Conservation (phyloP, 2,797 vertebrate species). For the Xyrichtys novacula region DNA sequence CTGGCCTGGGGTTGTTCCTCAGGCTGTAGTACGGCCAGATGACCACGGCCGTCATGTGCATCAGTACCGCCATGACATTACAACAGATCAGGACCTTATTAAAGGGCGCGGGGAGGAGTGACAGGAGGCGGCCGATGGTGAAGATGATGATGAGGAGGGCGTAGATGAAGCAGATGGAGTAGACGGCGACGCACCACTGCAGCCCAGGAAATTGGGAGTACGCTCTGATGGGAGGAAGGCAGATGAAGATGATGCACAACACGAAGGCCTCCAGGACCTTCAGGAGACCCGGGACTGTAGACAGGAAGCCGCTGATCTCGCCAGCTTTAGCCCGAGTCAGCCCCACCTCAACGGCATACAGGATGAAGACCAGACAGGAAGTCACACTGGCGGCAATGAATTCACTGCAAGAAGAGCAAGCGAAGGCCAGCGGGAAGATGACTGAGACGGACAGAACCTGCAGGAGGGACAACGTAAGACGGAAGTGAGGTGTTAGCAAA, state of each 20-base stretch:
- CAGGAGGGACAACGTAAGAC: conserved; percentile 6
- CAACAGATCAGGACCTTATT: conserved; percentile 84
- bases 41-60: conserved; percentile 88
- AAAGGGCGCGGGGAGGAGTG: conserved; percentile 79
- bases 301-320: conserved; percentile 89
- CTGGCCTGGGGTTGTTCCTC: neutral
- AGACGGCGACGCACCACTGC: conserved; percentile 89
- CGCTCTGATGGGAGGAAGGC: conserved; percentile 28
- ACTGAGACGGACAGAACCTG: conserved; percentile 87
- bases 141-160: conserved; percentile 86
- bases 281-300: conserved; percentile 88
- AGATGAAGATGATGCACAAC: conserved; percentile 90
- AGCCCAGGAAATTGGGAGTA: neutral
- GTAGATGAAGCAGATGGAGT: conserved; percentile 88
- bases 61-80: conserved; percentile 85
- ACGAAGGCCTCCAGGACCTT: conserved; percentile 91
- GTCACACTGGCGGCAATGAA: conserved; percentile 78
- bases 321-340: conserved; percentile 84
- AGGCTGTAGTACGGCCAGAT: conserved; percentile 90
- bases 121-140: conserved; percentile 83
- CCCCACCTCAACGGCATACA: conserved; percentile 86
- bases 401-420: conserved; percentile 28
- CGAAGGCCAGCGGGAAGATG: conserved; percentile 81
- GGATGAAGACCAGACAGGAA: conserved; percentile 86
- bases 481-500: too few species aligned